A percentile compares a stretch with the other conserved stretches of the same genome.
Conservation (phyloP, 2,113 vertebrate genomes). For the Brienomyrus longianalis region DNA sequence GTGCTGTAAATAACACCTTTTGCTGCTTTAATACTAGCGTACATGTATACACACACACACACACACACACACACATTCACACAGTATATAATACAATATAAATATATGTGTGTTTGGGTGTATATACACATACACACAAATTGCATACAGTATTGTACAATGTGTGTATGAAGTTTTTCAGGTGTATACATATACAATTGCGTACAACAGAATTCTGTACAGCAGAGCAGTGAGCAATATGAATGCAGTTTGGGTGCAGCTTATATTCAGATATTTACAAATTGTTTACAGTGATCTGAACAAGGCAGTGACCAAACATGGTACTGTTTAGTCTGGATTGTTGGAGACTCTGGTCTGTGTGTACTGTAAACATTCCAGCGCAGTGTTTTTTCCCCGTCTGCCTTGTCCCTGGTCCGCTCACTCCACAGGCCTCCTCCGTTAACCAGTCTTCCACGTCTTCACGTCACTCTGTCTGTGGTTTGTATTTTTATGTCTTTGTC, state of each 20-base stretch:
- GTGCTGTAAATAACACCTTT: not conserved
- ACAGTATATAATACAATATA: not conserved
- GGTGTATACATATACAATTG: not conserved
- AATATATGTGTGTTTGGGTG: not conserved
- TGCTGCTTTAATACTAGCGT: not conserved
- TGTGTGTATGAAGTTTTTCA: not conserved
- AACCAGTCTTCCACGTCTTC: not conserved
- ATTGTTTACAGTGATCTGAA: slow-evolving; percentile 39
- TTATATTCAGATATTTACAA: slow-evolving; percentile 35
- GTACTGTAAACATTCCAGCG: slow-evolving; percentile 30
- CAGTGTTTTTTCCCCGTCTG: slow-evolving; percentile 8
- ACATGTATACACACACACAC: not conserved
- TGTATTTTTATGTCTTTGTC: not conserved
- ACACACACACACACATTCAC: not conserved
- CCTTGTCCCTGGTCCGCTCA: not conserved
- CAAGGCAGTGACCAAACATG: slow-evolving; percentile 35
- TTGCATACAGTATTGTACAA: not conserved
- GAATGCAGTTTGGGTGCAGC: slow-evolving; percentile 37
- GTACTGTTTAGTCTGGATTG: slow-evolving; percentile 43
- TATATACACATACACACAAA: not conserved
- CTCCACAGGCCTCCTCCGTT: not conserved
- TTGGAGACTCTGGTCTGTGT: slow-evolving; percentile 41
- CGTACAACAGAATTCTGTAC: not conserved
- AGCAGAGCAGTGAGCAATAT: slow-evolving; percentile 37
- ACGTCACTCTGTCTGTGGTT: not conserved